A percentile compares a stretch with the other conserved stretches of the same genome.
Evolutionary conservation across 2,113 vertebrate species (phyloP).

Genomic region (Riparia riparia): DNA sequence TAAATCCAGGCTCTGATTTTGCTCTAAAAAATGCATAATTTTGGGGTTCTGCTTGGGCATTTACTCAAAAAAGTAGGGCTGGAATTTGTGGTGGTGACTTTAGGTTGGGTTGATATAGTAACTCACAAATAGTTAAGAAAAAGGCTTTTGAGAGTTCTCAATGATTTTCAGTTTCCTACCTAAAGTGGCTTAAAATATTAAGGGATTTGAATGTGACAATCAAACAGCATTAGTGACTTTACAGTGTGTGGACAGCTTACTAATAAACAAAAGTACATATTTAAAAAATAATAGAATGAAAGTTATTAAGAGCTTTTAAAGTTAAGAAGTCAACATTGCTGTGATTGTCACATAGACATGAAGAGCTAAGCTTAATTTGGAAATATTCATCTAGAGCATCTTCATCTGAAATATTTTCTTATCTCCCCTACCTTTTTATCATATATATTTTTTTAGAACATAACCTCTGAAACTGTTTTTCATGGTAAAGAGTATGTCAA

Average conservation of each 20-base stretch:
- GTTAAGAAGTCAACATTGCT: neutral
- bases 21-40: neutral
- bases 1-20: neutral
- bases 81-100: neutral
- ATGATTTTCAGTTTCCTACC: neutral
- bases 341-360: neutral
- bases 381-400: neutral
- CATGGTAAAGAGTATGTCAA: neutral
- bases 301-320: neutral
- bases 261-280: neutral
- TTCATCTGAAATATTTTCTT: neutral
- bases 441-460: neutral
- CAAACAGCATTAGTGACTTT: neutral
- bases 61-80: neutral
- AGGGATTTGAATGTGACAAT: neutral
- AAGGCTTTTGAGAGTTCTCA: neutral
- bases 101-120: neutral
- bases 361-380: neutral
- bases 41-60: neutral
- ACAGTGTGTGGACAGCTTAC: neutral
- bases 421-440: neutral
- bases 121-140: neutral
- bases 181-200: neutral
- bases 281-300: neutral
- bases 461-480: neutral